Evolutionary conservation across 2,888 invertebrate species (phyloP).

Genomic region (Plebejus argus): DNA sequence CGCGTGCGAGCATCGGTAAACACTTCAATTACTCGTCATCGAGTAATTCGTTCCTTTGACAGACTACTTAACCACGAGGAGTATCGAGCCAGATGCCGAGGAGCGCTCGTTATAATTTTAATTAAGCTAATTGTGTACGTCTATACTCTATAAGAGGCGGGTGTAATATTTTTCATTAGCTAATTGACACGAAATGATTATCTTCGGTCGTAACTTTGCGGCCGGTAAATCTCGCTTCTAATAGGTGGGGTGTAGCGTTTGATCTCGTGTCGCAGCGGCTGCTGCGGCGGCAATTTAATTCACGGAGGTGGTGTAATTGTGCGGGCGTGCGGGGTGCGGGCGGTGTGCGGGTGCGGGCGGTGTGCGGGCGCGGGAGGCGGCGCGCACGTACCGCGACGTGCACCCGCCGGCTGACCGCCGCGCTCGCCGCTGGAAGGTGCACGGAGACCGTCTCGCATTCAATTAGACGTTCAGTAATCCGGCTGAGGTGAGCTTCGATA

Average conservation of each 20-base stretch:
- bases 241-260: slow-evolving; percentile 58
- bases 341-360: slow-evolving; percentile 56
- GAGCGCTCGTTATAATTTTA: slow-evolving; percentile 71
- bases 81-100: slow-evolving; percentile 67
- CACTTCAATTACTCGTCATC: slow-evolving; percentile 33
- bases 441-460: slow-evolving; percentile 74
- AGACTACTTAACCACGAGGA: slow-evolving; percentile 35
- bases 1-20: slow-evolving; percentile 24
- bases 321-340: slow-evolving; percentile 54
- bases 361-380: slow-evolving; percentile 50
- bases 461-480: slow-evolving; percentile 81
- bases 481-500: slow-evolving; percentile 78
- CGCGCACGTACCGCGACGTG: slow-evolving; percentile 51
- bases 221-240: slow-evolving; percentile 59
- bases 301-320: slow-evolving; percentile 68
- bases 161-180: slow-evolving; percentile 80
- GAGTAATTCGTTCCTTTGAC: slow-evolving; percentile 32
- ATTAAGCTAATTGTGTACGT: slow-evolving; percentile 63
- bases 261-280: slow-evolving; percentile 61
- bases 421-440: slow-evolving; percentile 57
- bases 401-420: slow-evolving; percentile 73
- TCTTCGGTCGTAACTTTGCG: slow-evolving; percentile 69
- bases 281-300: slow-evolving; percentile 68
- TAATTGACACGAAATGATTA: slow-evolving; percentile 78
- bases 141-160: slow-evolving; percentile 46